Evolutionary conservation across 2,888 invertebrate species (phyloP).

Genomic region (Ennomos erosarius): DNA sequence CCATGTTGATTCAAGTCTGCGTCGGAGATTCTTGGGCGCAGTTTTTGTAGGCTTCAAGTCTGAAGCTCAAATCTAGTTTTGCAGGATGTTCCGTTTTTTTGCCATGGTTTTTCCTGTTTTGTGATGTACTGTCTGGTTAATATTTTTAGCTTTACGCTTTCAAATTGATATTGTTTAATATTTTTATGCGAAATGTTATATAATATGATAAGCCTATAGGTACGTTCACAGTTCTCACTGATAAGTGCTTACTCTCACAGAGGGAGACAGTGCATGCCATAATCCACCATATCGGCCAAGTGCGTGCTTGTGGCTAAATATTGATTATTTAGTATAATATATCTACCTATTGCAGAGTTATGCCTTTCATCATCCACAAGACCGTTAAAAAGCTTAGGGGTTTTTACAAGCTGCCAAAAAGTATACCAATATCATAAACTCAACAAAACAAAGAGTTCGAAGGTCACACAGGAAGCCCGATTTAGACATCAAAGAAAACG

Average conservation of each 20-base stretch:
- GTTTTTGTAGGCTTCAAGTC: slow-evolving; percentile 45
- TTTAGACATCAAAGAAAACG: slow-evolving; percentile 69
- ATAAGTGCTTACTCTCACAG: too few relatives aligned
- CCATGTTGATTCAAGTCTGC: slow-evolving; percentile 16
- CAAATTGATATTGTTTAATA: neutral
- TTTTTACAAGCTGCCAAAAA: neutral
- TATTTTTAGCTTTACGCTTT: slow-evolving; percentile 1
- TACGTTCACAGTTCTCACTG: too few relatives aligned
- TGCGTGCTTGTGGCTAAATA: too few relatives aligned
- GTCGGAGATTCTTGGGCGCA: slow-evolving; percentile 37
- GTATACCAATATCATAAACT: slow-evolving; percentile 42
- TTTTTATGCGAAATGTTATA: neutral
- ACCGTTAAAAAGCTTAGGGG: too few relatives aligned
- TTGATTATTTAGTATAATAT: too few relatives aligned
- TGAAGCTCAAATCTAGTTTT: slow-evolving; percentile 37
- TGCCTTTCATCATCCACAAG: too few relatives aligned
- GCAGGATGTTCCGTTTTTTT: slow-evolving; percentile 37
- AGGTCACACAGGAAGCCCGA: slow-evolving; percentile 57
- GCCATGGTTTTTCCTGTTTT: slow-evolving; percentile 15
- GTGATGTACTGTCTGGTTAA: slow-evolving; percentile 8
- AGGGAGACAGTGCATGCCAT: too few relatives aligned
- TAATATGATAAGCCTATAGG: too few relatives aligned
- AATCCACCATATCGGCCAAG: too few relatives aligned
- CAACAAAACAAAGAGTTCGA: slow-evolving; percentile 49
- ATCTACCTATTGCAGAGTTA: too few relatives aligned